phyloP scores from a whole-genome alignment of 2,113 vertebrate species.

The Entelurus aequoreus region DNA sequence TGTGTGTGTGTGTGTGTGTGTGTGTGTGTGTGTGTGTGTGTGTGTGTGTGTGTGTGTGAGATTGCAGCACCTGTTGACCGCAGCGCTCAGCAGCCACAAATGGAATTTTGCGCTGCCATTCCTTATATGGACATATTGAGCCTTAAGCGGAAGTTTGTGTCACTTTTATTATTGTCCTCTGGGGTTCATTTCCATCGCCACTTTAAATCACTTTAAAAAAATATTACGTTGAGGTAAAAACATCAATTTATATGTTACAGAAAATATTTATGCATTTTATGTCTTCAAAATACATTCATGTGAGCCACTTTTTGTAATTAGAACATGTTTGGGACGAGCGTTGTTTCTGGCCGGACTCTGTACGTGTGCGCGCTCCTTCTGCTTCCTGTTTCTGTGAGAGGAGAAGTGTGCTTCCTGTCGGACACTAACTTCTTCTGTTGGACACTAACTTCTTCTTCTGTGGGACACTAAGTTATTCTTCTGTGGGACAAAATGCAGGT shows the following conservation, averaged over 20 bases:
- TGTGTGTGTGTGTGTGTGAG: background rate
- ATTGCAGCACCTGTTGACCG: constrained; percentile 45
- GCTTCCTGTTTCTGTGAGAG: constrained; percentile 42
- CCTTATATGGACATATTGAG: constrained; percentile 63
- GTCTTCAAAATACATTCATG: background rate
- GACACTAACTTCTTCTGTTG: background rate
- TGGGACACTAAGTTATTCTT: too few species aligned
- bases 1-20: constrained; percentile 1
- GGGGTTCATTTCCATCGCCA: background rate
- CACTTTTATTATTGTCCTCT: constrained; percentile 54
- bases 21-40: background rate
- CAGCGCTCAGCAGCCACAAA: constrained; percentile 22
- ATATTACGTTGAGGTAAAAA: background rate
- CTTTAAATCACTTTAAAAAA: background rate
- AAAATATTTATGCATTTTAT: background rate
- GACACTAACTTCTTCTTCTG: too few species aligned
- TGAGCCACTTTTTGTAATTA: too few species aligned
- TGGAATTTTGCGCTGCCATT: constrained; percentile 43
- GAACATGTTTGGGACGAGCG: fast-evolving
- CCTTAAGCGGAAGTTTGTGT: constrained; percentile 54
- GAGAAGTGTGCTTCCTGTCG: constrained; percentile 47
- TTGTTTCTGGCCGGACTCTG: constrained; percentile 44
- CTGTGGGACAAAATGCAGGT: constrained; percentile 69
- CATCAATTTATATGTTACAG: fast-evolving
- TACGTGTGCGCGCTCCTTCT: constrained; percentile 32